Evolutionary conservation across 2,888 invertebrate species (phyloP), one percentile per base, ranked within the genome.

Genomic region (Pollenia angustigena): DNA sequence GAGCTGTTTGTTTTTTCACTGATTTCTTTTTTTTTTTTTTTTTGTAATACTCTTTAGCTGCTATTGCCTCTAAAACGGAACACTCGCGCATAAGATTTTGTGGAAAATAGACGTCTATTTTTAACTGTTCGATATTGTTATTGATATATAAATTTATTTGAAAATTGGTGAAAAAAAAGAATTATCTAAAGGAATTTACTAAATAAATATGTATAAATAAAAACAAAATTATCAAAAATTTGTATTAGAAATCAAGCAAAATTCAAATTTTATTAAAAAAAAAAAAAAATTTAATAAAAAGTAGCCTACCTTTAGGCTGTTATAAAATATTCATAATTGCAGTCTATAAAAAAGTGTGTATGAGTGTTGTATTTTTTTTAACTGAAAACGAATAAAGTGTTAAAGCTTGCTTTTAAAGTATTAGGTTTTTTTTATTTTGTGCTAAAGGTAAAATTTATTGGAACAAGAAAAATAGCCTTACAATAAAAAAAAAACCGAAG

Each of bases 81-180:
- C 89, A 89, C 88, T 89, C 88, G 89, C 88, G 89, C 88, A 88
- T 84, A 88, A 86, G 87, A 87, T 88, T 88, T 87, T 84, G 88
- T 85, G 68, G 88, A 85, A 89, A 88, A 88, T 85, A 85, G 89
- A 89, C 88, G 89, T 85, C 82, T 85, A 81, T 82, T 87, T 85
- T 79, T 74, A 86, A 82, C 81, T 71, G 78, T 81, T 85, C 85
- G 58, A 87, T 78, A 82, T 81, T 18, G 32, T 52, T 80, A 87
- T 76, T 76, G 82, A 76, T 71, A 74, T 81, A 80, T 46, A 85
- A 60, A 64, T 62, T 76, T 54, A 69, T 76, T 82, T 64, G 62
- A 56, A 80, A 68, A 71, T 48, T 14, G 18, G 50, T 62, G 11
- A 16, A 58, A 48, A 58, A 81, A 42, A 10, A 52, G 50, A 64